Base-by-base conservation (phyloP, 1,140 invertebrate species). In the Orussus abietinus region DNA sequence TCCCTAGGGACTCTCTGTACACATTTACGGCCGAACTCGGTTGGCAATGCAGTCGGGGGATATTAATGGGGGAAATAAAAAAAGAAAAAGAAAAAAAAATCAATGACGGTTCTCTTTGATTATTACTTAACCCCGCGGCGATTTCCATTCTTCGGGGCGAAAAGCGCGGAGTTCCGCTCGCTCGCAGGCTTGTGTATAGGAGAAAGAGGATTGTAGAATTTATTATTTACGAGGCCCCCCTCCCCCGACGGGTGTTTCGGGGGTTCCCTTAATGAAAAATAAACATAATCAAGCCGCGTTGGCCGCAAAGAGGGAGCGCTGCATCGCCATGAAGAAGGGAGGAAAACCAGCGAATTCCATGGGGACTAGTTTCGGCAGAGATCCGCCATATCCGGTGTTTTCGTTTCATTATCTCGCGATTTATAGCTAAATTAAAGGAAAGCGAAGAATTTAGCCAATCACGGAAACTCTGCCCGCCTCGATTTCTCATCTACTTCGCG, bases 251-350 rank as follows among this genome's bases (percentile, higher is more conserved):
- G 52, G 49, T 52, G 55, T 57, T 68, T 57, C 59, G n/a, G n/a
- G n/a, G n/a, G n/a, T n/a, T n/a, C n/a, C n/a, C n/a, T n/a, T 71
- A 71, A 71, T 71, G 65, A 69, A 71, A 71, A 62, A 64, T 69
- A 69, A 71, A 71, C 68, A 71, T 64, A 69, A 71, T 52, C 21
- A 29, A 47, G 37, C 20, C 21, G 6, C 10, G 15, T 25, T 12
- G 13, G 12, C 9, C 6, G 7, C 21, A 12, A 38, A 38, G 28
- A 20, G 20, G 36, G 18, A 50, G 34, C 42, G 41, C 35, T 47
- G 22, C 39, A 38, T 47, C 35, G 39, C 18, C 28, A 20, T 51
- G 51, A 63, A 69, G 66, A 58, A 66, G 58, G 45, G 66, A 69
- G 38, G 20, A 18, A 42, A 47, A 38, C 35, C 39, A 54, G 45